Evolutionary conservation across 2,888 invertebrate species (phyloP).

Genomic region (Sinohyriopsis cumingii): DNA sequence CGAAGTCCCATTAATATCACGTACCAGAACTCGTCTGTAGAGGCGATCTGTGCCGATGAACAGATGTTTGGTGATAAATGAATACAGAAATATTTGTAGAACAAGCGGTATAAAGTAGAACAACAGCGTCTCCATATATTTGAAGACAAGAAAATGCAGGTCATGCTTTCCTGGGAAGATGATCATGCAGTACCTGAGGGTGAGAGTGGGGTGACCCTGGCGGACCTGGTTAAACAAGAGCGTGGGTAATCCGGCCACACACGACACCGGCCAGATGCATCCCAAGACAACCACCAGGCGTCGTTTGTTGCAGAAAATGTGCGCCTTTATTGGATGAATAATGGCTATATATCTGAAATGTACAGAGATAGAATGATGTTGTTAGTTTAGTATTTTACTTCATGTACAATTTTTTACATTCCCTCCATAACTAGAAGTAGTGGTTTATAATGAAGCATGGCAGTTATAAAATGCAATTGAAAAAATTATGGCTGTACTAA

Average conservation of each 20-base stretch:
- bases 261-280: constrained; percentile 69
- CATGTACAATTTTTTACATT: too few species aligned
- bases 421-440: too few species aligned
- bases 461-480: too few species aligned
- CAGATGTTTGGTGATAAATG: constrained; percentile 64
- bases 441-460: too few species aligned
- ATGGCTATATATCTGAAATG: constrained; percentile 71
- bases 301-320: constrained; percentile 69
- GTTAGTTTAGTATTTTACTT: too few species aligned
- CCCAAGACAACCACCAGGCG: constrained; percentile 67
- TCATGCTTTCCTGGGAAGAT: constrained; percentile 55
- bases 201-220: constrained; percentile 42
- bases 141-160: constrained; percentile 56
- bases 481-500: too few species aligned
- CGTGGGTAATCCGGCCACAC: constrained; percentile 67
- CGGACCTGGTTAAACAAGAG: constrained; percentile 64
- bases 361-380: too few species aligned
- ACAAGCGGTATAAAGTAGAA: constrained; percentile 70
- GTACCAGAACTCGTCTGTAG: constrained; percentile 49
- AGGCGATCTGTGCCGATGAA: constrained; percentile 64
- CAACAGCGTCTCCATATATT: constrained; percentile 66
- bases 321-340: constrained; percentile 71
- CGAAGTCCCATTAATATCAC: constrained; percentile 51
- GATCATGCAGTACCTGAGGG: constrained; percentile 62
- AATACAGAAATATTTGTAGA: constrained; percentile 67